These are phyloP conservation scores for Rana temporaria DNA, from an alignment of 2,113 vertebrate genomes.

Conservation along the genomic window DNA sequence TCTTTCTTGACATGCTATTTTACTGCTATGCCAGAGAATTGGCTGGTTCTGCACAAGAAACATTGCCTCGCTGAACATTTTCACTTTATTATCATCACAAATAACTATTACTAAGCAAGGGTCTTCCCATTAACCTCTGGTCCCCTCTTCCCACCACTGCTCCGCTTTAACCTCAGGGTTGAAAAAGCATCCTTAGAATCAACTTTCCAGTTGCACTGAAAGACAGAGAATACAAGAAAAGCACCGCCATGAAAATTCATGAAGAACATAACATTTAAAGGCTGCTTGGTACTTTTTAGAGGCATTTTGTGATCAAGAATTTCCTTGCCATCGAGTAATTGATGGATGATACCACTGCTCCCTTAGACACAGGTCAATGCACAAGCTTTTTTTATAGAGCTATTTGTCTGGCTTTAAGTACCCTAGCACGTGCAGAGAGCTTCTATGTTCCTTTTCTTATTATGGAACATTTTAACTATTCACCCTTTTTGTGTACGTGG, in stretches of 20 bases:
- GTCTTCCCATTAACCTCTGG: slow-evolving; percentile 22
- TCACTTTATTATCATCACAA: neutral
- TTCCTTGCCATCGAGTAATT: slow-evolving; percentile 53
- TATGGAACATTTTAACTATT: slow-evolving; percentile 36
- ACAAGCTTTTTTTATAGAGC: slow-evolving; percentile 53
- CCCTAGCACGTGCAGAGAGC: slow-evolving; percentile 6
- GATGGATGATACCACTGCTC: slow-evolving; percentile 49
- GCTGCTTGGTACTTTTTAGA: slow-evolving; percentile 49
- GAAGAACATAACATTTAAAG: slow-evolving; percentile 50
- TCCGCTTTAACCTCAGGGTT: slow-evolving; percentile 36
- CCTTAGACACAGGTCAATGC: slow-evolving; percentile 56
- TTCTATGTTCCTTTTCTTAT: slow-evolving; percentile 43
- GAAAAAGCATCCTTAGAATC: neutral
- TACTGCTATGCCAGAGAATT: neutral
- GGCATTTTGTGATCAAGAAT: slow-evolving; percentile 50
- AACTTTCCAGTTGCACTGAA: slow-evolving; percentile 21
- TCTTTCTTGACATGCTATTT: no score
- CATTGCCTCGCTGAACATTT: neutral
- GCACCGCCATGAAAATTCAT: slow-evolving; percentile 50
- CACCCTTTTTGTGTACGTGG: slow-evolving; percentile 14
- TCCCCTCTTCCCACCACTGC: neutral
- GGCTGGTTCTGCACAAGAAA: neutral
- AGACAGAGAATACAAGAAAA: slow-evolving; percentile 29
- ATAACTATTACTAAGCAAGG: slow-evolving; percentile 13
- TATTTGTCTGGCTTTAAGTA: slow-evolving; percentile 53